Conservation (phyloP, 2,113 vertebrate genomes). For the Diadophis punctatus region DNA sequence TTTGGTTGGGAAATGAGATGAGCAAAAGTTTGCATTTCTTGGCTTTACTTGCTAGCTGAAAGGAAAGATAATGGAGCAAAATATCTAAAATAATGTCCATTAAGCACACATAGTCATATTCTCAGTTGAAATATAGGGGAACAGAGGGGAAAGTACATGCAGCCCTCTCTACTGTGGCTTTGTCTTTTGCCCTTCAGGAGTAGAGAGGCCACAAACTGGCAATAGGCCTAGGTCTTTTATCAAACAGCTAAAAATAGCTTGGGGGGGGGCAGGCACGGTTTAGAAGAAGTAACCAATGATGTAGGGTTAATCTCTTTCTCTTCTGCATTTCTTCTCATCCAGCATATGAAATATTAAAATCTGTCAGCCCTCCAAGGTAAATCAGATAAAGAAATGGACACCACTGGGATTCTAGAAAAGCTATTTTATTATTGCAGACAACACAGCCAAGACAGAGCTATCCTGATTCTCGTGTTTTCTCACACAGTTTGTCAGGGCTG, state of each 20-base stretch:
- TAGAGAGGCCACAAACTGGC: not conserved
- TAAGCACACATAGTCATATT: not conserved
- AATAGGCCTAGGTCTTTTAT: not conserved
- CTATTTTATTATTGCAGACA: not conserved
- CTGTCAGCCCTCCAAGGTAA: not conserved
- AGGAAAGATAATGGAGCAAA: not conserved
- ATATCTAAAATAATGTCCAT: not conserved
- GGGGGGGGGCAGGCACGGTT: not conserved
- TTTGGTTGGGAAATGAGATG: not conserved
- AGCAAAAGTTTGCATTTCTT: not conserved
- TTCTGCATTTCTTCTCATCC: not conserved
- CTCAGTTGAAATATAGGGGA: not conserved
- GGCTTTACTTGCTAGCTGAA: not conserved
- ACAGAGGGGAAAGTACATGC: not conserved
- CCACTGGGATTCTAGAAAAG: not conserved
- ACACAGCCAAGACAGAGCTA: not conserved
- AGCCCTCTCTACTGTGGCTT: constrained; percentile 4
- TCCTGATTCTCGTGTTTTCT: not conserved
- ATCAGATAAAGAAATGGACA: not conserved
- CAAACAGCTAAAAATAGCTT: not conserved
- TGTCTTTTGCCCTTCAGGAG: not conserved
- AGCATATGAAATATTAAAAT: not conserved
- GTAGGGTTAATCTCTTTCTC: not conserved
- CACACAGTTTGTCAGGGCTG: not conserved
- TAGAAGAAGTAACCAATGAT: not conserved